Percentiles rank a stretch among this genome's conserved stretches.
These are phyloP conservation scores for Polyodon spathula DNA, from an alignment of 2,113 vertebrate genomes.

Conservation along the genomic window DNA sequence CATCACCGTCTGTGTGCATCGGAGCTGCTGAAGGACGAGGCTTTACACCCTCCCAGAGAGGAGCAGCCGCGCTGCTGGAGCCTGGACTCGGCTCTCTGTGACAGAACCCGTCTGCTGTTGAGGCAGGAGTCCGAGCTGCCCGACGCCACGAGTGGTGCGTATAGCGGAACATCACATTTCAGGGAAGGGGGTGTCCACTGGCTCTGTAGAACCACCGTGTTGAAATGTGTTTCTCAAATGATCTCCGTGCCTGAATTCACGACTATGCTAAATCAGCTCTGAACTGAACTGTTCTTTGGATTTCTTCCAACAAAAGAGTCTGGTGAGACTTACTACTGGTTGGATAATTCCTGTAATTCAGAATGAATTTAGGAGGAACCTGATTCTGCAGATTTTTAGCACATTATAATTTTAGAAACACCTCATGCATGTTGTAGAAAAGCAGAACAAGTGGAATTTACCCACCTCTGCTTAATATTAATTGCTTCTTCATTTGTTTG, in stretches of 20 bases:
- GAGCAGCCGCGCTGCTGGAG: slow-evolving; percentile 93
- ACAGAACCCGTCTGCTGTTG: slow-evolving; percentile 61
- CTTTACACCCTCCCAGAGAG: slow-evolving; percentile 76
- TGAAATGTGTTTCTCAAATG: not conserved
- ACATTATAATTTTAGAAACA: no score
- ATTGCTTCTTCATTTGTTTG: no score
- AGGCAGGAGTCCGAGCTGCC: slow-evolving; percentile 76
- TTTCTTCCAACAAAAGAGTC: no score
- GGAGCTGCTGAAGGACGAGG: slow-evolving; percentile 73
- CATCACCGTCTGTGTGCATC: slow-evolving; percentile 68
- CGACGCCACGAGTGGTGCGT: slow-evolving; percentile 75
- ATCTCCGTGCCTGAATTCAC: not conserved
- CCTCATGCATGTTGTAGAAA: no score
- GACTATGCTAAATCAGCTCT: not conserved
- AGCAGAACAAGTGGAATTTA: no score
- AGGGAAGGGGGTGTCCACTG: not conserved
- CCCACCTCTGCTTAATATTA: no score
- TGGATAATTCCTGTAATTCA: no score
- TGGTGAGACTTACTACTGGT: no score
- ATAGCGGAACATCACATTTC: no score
- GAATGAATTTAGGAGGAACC: no score
- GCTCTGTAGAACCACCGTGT: not conserved
- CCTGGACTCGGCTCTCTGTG: slow-evolving; percentile 81
- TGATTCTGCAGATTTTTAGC: no score
- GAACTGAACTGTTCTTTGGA: no score